These are phyloP conservation scores for Lordiphosa clarofinis DNA, from an alignment of 1,140 invertebrate genomes.

Conservation along the genomic window DNA sequence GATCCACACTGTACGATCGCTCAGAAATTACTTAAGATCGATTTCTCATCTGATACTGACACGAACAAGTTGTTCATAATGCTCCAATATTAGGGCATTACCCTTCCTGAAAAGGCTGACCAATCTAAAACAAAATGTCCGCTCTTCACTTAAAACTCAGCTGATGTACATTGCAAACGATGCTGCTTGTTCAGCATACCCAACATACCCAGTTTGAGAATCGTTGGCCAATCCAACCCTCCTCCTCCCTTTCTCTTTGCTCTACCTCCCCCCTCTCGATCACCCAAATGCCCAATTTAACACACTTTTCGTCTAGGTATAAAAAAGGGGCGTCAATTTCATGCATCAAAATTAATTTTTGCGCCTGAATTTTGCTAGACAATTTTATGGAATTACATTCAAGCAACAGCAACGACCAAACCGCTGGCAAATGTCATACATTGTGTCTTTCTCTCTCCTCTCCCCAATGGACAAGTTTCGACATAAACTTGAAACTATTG, in stretches of 20 bases:
- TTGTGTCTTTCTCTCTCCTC: not conserved
- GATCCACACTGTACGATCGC: too few relatives aligned
- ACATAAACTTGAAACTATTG: constrained; percentile 62
- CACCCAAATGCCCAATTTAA: too few relatives aligned
- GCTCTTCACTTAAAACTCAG: constrained; percentile 3
- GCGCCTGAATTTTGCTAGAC: constrained; percentile 29
- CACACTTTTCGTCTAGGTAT: too few relatives aligned
- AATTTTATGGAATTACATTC: constrained; percentile 27
- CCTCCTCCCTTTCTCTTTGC: not conserved
- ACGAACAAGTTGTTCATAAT: too few relatives aligned
- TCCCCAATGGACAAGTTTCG: constrained; percentile 14
- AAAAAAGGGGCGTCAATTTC: constrained; percentile 37
- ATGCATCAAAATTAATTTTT: constrained; percentile 60
- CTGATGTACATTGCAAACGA: not conserved
- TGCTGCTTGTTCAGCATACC: constrained; percentile 9
- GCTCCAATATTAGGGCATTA: too few relatives aligned
- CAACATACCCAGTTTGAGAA: not conserved
- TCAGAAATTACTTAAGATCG: too few relatives aligned
- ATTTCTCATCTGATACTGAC: too few relatives aligned
- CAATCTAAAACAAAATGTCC: too few relatives aligned
- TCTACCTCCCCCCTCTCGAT: not conserved
- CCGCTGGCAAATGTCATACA: constrained; percentile 49
- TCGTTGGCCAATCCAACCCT: not conserved
- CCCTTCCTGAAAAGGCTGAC: too few relatives aligned
- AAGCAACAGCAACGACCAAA: constrained; percentile 22